Conservation (phyloP, 2,888 invertebrate genomes). For the Stenodera caucasica region DNA sequence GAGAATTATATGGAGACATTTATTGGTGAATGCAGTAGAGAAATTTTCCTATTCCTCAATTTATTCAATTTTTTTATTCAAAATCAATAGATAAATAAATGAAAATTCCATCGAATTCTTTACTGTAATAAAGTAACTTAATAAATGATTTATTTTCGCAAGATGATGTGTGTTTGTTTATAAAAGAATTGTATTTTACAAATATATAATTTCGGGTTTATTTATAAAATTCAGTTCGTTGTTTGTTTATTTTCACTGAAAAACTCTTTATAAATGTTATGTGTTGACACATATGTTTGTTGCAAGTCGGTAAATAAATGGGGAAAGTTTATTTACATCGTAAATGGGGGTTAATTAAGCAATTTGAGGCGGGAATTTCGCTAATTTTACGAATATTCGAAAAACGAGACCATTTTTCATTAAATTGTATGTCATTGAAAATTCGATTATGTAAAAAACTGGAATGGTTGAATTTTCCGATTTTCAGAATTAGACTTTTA, state of each 20-base stretch:
- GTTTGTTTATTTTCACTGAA: constrained; percentile 25
- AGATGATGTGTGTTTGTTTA: constrained; percentile 42
- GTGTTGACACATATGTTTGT: constrained; percentile 28
- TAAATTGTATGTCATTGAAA: no score
- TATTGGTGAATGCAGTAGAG: constrained; percentile 36
- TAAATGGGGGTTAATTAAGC: neutral
- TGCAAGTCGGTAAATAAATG: constrained; percentile 13
- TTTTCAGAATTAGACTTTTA: no score
- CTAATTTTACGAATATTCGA: no score
- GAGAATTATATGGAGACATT: constrained; percentile 50
- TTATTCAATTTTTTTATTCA: no score
- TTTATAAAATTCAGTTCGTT: constrained; percentile 18
- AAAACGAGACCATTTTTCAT: no score
- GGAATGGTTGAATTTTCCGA: no score
- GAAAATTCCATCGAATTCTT: no score
- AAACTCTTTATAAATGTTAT: constrained; percentile 23
- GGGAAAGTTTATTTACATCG: constrained; percentile 1
- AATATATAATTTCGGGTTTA: constrained; percentile 25
- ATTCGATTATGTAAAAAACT: no score
- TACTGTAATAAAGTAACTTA: constrained; percentile 33
- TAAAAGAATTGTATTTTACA: constrained; percentile 26
- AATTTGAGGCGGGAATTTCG: no score
- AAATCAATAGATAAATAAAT: no score
- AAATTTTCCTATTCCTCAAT: constrained; percentile 10
- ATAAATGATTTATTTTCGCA: constrained; percentile 49